Base-by-base conservation (phyloP, 2,888 invertebrate genomes). In the Teleiodes luculella region DNA sequence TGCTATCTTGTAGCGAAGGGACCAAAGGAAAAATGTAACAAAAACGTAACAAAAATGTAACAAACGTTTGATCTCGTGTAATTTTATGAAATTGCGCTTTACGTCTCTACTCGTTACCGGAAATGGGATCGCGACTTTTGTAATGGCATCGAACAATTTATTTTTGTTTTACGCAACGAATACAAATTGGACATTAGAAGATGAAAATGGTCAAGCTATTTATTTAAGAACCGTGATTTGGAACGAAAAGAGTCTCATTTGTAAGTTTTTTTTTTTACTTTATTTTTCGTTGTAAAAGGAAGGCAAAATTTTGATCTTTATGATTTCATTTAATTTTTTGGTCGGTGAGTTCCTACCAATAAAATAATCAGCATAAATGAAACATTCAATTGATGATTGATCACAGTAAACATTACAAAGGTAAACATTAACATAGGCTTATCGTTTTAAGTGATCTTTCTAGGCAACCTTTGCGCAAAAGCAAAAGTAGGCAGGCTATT, bases 1-100 rank as follows among this genome's bases (percentile, higher is more conserved):
- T 65, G 65, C 64, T 81, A 76, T 79, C 63, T 64, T 50, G 51
- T 57, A 67, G 72, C 67, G 74, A 74, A 68, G 63, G 68, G 62
- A 64, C 67, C 55, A 64, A 65, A 65, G 67, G 68, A 72, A 78
- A 75, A 73, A 52, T 48, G 41, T 41, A 16, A 35, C 52, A 37
- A 41, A 20, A 41, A 18, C 11, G 18, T 41, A 1, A 18, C 39
- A 11, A 43, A 43, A 43, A 43, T 24, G 11, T 24, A 43, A 43
- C 20, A 16, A 52, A 43, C 51, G 39, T 55, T 55, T 52, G 52
- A 52, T 48, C 52, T 20, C 3, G 36, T 28, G 43, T 41, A 52
- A 55, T 55, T 55, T 52, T 52, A 35, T 24, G 28, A 48, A 55
- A 55, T 55, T 55, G 47, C 47, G 18, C 41, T 31, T 53, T 45